Conservation (phyloP, 1,140 invertebrate genomes). For the Pygmarrhopalites habei region DNA sequence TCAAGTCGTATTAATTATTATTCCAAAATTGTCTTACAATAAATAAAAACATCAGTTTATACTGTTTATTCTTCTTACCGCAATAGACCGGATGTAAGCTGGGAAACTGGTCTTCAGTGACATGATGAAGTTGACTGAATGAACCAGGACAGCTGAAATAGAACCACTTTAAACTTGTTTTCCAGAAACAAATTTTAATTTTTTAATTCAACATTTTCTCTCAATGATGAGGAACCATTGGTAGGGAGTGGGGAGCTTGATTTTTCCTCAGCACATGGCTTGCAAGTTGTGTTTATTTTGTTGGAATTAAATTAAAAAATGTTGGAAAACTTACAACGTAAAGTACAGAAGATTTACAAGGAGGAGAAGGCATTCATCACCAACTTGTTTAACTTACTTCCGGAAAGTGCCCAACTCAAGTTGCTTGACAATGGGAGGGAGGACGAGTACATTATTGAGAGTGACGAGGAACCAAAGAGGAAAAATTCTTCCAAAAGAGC, state of each 20-base stretch:
- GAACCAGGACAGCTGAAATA: no score
- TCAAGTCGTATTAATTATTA: conserved; percentile 23
- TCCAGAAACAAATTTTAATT: background rate
- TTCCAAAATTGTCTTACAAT: background rate
- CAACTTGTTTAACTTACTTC: conserved; percentile 11
- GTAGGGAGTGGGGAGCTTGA: background rate
- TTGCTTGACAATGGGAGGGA: conserved; percentile 16
- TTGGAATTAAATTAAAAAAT: background rate
- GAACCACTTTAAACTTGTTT: background rate
- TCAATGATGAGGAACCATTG: background rate
- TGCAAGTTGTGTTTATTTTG: background rate
- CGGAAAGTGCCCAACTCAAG: conserved; percentile 5
- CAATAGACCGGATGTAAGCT: background rate
- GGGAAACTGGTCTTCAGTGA: background rate
- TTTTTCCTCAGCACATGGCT: background rate
- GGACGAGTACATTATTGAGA: conserved; percentile 27
- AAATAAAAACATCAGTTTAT: background rate
- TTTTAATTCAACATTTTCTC: background rate
- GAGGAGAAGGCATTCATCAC: conserved; percentile 19
- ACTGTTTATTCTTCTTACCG: no score
- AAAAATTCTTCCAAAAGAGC: conserved; percentile 9
- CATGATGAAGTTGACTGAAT: no score
- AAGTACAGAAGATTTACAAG: background rate
- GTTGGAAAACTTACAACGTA: background rate
- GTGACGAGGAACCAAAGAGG: conserved; percentile 16